Percentiles rank a stretch among this genome's conserved stretches.
phyloP scores from a whole-genome alignment of 2,888 invertebrate genomes.

The Acrocyrtus sp. region DNA sequence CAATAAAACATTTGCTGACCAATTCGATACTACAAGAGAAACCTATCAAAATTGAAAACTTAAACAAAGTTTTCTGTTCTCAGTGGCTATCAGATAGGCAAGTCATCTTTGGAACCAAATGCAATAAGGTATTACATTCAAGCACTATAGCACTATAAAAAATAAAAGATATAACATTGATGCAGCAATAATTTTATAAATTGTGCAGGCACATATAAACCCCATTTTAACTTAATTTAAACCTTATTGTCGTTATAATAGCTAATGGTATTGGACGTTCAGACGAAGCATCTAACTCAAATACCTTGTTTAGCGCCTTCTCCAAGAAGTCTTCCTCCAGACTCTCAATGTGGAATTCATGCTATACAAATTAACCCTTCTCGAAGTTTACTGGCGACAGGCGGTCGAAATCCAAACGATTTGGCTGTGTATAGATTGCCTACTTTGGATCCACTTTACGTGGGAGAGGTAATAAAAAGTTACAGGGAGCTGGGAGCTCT shows the following conservation, averaged over 20 bases:
- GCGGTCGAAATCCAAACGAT: slow-evolving; percentile 91
- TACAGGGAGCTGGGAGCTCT: no score
- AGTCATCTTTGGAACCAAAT: slow-evolving; percentile 96
- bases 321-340: slow-evolving; percentile 63
- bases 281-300: slow-evolving; percentile 84
- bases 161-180: no score
- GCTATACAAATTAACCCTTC: slow-evolving; percentile 95
- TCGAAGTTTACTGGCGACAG: slow-evolving; percentile 85
- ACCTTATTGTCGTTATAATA: slow-evolving; percentile 66
- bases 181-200: no score
- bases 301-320: slow-evolving; percentile 80
- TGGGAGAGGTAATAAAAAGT: slow-evolving; percentile 76
- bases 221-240: not conserved
- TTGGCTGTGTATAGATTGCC: slow-evolving; percentile 90
- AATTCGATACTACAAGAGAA: slow-evolving; percentile 90
- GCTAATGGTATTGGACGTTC: slow-evolving; percentile 92
- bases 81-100: slow-evolving; percentile 96
- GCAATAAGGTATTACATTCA: slow-evolving; percentile 80
- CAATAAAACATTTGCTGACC: slow-evolving; percentile 86
- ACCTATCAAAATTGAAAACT: slow-evolving; percentile 82
- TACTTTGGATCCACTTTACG: slow-evolving; percentile 93
- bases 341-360: slow-evolving; percentile 88
- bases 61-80: slow-evolving; percentile 95
- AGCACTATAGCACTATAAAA: not conserved
- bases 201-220: not conserved